Evolutionary conservation across 1,140 invertebrate genomes (phyloP), one percentile per base, ranked within the genome.

Genomic region (Diachasma alloeum): DNA sequence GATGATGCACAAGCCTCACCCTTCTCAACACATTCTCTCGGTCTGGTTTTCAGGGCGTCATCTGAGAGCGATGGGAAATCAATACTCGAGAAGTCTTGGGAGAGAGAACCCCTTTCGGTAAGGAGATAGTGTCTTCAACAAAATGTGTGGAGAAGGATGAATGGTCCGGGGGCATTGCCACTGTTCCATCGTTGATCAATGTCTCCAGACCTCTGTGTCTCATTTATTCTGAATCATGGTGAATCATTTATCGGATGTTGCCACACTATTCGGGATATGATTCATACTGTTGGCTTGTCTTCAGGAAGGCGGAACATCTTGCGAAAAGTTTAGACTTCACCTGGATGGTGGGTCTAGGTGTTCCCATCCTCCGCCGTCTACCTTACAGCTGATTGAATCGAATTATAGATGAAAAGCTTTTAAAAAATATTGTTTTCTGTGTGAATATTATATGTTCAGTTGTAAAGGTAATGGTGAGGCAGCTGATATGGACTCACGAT

Each of bases 41-140:
- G 26, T 26, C 66, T 37, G 39, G 11, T 56, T 53, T 59, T 46
- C 73, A 77, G 81, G 81, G 83, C 86, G 83, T 85, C 84, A 87
- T 87, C 87, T 88, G 87, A 87, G 86, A 86, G 78, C 86, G 87
- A 90, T 89, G 85, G 87, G 80, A 87, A 89, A 90, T 90, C 88
- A 88, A 90, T 90, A 90, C 81, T 42, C 72, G 59, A 36, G 44
- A 19, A 4, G 56, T 4, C 56, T 37, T 26, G 1, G 1, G 26
- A 5, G 48, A 8, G 39, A 42, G 39, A 72, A 36, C 56, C 46
- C 72, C 42, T 59, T 75, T 72, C 17, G 24, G 24, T 10, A 11
- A 37, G 26, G 13, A 31, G 24, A 77, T 46, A 39, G 24, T 68
- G 37, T 44, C 66, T 53, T 31, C 2, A 36, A n/a, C 31, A 11